A percentile compares a stretch with the other conserved stretches of the same genome.
phyloP scores from a whole-genome alignment of 1,140 invertebrate species.

The Steinernema khuongi region DNA sequence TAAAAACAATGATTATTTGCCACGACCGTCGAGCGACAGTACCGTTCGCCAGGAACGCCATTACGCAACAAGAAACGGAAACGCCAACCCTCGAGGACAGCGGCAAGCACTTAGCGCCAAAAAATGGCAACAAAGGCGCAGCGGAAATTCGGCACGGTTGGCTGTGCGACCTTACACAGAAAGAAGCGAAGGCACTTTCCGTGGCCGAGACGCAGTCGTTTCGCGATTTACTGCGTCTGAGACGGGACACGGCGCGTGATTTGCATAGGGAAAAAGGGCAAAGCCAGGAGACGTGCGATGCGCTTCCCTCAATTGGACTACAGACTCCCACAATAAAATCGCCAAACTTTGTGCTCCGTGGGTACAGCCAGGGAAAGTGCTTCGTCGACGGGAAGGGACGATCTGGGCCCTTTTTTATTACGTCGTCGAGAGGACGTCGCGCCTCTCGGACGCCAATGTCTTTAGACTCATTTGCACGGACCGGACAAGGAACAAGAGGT shows the following conservation, averaged over 20 bases:
- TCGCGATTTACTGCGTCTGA: background rate
- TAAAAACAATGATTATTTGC: background rate
- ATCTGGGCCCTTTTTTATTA: background rate
- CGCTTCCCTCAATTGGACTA: background rate
- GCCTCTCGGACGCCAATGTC: too few species aligned
- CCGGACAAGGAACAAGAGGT: background rate
- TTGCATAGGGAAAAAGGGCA: background rate
- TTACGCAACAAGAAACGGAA: background rate
- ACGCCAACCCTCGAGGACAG: background rate
- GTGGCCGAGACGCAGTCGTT: background rate
- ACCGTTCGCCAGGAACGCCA: background rate
- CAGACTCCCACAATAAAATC: background rate
- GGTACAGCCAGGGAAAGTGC: too few species aligned
- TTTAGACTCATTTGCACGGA: too few species aligned
- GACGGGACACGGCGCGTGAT: background rate
- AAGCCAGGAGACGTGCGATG: background rate
- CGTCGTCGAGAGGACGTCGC: too few species aligned
- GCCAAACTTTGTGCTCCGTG: too few species aligned
- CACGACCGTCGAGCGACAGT: background rate
- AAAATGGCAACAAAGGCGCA: background rate
- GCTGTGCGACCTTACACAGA: background rate
- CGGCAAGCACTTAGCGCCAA: background rate
- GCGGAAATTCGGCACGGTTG: slow-evolving; percentile 7
- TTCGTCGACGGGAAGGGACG: too few species aligned
- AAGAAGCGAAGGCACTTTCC: background rate